Evolutionary conservation across 2,888 invertebrate genomes (phyloP).

Genomic region (Drosophila tanythrix): DNA sequence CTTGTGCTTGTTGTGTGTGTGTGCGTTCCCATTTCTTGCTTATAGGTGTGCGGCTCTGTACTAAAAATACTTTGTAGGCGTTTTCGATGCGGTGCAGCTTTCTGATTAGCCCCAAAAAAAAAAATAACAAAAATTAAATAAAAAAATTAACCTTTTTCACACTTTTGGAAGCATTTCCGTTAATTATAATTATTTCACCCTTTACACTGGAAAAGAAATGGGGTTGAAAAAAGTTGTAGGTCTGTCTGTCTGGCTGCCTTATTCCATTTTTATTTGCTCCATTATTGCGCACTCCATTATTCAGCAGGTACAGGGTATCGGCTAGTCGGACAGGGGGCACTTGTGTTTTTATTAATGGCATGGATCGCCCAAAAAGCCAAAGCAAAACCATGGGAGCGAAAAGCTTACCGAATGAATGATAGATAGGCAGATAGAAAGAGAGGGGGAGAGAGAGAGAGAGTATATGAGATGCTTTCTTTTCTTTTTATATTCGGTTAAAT

Average conservation of each 20-base stretch:
- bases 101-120: conserved; percentile 65
- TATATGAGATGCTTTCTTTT: conserved; percentile 58
- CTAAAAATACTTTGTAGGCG: conserved; percentile 76
- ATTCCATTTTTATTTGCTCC: not conserved
- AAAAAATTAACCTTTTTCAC: conserved; percentile 21
- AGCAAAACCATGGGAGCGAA: conserved; percentile 1
- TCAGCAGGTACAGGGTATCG: not conserved
- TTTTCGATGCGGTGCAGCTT: conserved; percentile 38
- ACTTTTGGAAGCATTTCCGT: conserved; percentile 60
- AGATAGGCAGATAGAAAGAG: not conserved
- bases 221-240: not conserved
- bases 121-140: conserved; percentile 13
- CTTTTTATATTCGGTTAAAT: conserved; percentile 46
- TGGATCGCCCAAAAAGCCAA: conserved; percentile 41
- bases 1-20: conserved; percentile 12
- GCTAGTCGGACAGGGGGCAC: not conserved
- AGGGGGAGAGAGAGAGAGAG: conserved; percentile 1
- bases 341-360: conserved; percentile 28
- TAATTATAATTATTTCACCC: not conserved
- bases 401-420: not conserved
- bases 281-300: too few species aligned
- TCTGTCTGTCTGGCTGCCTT: not conserved
- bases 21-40: conserved; percentile 44
- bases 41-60: conserved; percentile 38
- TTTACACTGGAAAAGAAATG: not conserved